phyloP scores from a whole-genome alignment of 2,888 invertebrate species.

The Acheta domesticus region DNA sequence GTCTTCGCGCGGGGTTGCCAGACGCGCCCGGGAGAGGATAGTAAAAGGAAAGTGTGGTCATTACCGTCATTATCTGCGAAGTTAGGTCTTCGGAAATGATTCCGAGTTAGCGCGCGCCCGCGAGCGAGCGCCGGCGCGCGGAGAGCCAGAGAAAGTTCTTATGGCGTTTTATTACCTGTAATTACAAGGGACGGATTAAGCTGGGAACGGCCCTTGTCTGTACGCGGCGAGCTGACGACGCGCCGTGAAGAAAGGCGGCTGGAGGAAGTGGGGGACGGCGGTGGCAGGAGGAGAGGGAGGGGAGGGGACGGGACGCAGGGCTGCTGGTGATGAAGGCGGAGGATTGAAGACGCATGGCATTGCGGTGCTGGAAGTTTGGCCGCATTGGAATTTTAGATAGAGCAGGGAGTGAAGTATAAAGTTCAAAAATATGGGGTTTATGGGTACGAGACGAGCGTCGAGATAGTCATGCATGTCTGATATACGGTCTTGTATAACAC shows the following conservation, averaged over 20 bases:
- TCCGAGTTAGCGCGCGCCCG: not conserved
- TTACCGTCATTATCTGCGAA: constrained; percentile 10
- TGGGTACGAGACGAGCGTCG: too few relatives aligned
- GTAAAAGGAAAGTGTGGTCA: constrained; percentile 5
- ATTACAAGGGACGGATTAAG: constrained; percentile 3
- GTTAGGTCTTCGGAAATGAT: constrained; percentile 11
- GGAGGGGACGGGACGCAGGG: not conserved
- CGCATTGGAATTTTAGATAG: too few relatives aligned
- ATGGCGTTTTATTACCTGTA: constrained; percentile 18
- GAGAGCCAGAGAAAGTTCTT: not conserved
- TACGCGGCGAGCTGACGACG: not conserved
- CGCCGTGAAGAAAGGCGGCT: not conserved
- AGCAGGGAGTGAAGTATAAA: too few relatives aligned
- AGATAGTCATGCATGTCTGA: too few relatives aligned
- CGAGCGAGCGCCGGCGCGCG: not conserved
- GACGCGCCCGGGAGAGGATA: not conserved
- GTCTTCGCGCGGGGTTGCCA: not conserved
- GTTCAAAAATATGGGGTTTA: too few relatives aligned
- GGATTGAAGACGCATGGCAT: not conserved
- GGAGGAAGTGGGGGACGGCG: not conserved
- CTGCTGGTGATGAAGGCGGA: not conserved
- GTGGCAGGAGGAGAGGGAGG: not conserved
- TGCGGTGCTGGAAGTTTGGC: too few relatives aligned
- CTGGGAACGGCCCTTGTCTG: not conserved
- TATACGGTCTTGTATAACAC: too few relatives aligned